Conservation (phyloP, 2,113 vertebrate species). For the Desmodus rotundus region DNA sequence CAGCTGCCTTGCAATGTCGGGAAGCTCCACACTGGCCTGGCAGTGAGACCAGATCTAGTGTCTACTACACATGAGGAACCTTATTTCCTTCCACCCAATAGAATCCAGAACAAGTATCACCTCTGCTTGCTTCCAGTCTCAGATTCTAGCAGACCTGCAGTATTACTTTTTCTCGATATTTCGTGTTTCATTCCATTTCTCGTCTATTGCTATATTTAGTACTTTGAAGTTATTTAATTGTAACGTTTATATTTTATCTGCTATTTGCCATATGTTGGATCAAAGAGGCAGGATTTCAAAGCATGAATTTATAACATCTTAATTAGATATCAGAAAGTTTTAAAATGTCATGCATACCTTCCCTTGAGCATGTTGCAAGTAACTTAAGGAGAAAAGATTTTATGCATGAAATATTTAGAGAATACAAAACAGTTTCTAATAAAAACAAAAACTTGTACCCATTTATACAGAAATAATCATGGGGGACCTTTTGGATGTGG, state of each 20-base stretch:
- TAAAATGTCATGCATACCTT: conserved; percentile 19
- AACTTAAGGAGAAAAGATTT: conserved; percentile 12
- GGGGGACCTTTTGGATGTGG: neutral
- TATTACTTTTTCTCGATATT: neutral
- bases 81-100: neutral
- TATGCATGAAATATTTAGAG: neutral
- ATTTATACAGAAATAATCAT: neutral
- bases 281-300: neutral
- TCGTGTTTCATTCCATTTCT: neutral
- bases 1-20: neutral
- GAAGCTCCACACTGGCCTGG: neutral
- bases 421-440: conserved; percentile 26
- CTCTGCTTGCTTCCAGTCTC: neutral
- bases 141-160: neutral
- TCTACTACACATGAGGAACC: neutral
- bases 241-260: conserved; percentile 10
- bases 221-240: neutral
- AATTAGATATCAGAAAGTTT: conserved; percentile 15
- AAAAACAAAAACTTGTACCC: neutral
- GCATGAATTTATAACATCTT: conserved; percentile 34
- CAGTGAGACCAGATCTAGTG: neutral
- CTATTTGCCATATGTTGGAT: neutral
- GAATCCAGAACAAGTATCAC: neutral
- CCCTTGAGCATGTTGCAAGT: neutral
- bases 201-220: neutral